Conservation (phyloP, 2,888 invertebrate species). For the Clivina fossor region DNA sequence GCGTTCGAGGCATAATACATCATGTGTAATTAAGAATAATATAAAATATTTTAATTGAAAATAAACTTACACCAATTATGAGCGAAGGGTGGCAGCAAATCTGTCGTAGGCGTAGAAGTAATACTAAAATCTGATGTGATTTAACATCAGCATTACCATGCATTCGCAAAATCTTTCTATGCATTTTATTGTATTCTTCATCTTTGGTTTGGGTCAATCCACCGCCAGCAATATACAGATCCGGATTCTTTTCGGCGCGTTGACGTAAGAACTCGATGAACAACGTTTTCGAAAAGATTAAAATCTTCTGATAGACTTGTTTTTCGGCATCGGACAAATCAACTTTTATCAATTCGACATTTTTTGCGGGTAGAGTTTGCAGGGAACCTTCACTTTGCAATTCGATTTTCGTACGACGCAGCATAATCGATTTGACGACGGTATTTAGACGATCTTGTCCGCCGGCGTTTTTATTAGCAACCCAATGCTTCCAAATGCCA, state of each 20-base stretch:
- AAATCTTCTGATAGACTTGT: conserved; percentile 74
- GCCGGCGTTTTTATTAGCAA: conserved; percentile 78
- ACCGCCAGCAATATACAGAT: conserved; percentile 36
- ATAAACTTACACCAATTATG: conserved; percentile 62
- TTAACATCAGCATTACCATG: conserved; percentile 58
- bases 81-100: conserved; percentile 87
- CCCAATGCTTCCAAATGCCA: conserved; percentile 87
- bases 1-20: too few relatives aligned
- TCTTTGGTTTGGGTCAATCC: conserved; percentile 38
- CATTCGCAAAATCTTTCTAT: conserved; percentile 62
- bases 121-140: conserved; percentile 70
- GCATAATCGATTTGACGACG: conserved; percentile 79
- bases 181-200: conserved; percentile 63
- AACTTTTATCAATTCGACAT: conserved; percentile 61
- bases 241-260: conserved; percentile 66
- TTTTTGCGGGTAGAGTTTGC: conserved; percentile 63
- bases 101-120: conserved; percentile 83
- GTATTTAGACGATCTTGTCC: conserved; percentile 82
- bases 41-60: neutral
- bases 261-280: conserved; percentile 78
- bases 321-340: conserved; percentile 69
- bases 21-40: too few relatives aligned
- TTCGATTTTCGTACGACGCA: conserved; percentile 86
- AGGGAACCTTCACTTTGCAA: conserved; percentile 66
- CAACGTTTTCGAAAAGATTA: conserved; percentile 71